Evolutionary conservation across 2,888 invertebrate genomes (phyloP), one percentile per base, ranked within the genome.

Genomic region (Syrista parreyssii): DNA sequence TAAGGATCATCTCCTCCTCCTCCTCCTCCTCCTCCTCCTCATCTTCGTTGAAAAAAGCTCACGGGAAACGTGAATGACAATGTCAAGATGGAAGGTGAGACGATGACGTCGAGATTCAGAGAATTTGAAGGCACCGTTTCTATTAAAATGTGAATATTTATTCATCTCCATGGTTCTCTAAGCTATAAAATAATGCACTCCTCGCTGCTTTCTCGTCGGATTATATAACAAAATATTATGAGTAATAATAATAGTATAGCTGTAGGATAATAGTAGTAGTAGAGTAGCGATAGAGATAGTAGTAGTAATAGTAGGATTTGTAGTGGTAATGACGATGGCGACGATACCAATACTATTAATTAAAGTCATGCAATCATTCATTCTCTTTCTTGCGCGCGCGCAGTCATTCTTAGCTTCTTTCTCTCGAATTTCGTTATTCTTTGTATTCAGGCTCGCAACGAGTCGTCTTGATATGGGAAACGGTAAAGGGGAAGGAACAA

Each of bases 131-230:
- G 75, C 73, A 77, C 74, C 68, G 68, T 83, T 83, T 87, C 84
- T 88, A 88, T 87, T 87, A 88, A 88, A 88, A 88, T 88, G 88
- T 86, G 87, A 88, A 88, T 78, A 82, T 84, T 84, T 83, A 83
- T 84, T 83, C 78, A 86, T 88, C 75, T 78, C 81, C 83, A 82
- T 78, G 82, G 79, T 68, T 23, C 75, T 83, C 83, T 84, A 85
- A 76, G 76, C 85, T 87, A 85, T 84, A 84, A 85, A 88, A 86
- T 84, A 85, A 87, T 83, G 82, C 80, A 82, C 80, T 79, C 79
- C 76, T 80, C 79, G 81, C 79, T 81, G 68, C 73, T 73, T 73
- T 68, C 68, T 68, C 74, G 78, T 79, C 74, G 68, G 75, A 80
- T 79, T 77, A 78, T 77, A 77, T 77, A 80, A 79, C 81, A 80